Evolutionary conservation across 2,113 vertebrate genomes (phyloP), one percentile per base, ranked within the genome.

Genomic region (Corythoichthys haematopterus): DNA sequence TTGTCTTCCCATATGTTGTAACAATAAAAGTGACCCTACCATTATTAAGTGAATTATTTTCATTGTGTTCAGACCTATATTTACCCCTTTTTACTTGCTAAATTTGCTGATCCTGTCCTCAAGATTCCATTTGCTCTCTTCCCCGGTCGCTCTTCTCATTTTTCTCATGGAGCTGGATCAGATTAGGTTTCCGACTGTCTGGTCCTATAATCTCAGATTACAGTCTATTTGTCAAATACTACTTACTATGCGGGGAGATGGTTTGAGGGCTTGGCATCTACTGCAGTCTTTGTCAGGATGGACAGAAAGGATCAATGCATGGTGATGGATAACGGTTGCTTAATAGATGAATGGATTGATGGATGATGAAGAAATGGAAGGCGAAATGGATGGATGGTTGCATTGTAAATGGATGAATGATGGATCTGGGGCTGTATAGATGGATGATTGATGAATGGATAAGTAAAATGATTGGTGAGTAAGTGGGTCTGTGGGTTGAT

Each of bases 181-280:
- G 78, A 87, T 83, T 83, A 85, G 69, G 48, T 64, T 76, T 68
- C 66, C 74, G 66, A 53, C 75, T 65, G 71, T 72, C 76, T 75
- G 71, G 68, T 53, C 69, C 69, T 65, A 80, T 88, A 80, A 88
- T 84, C 83, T 84, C 77, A 79, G 80, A 85, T 85, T 84, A 82
- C 80, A 76, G 64, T 68, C 57, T 56, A 64, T 80, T 73, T 71
- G 70, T 67, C 53, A 70, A 38, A 76, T 68, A 55, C n/a, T n/a
- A n/a, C 62, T 53, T 82, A 72, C 66, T 78, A 58, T 65, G 46
- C 35, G 3, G 61, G 66, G 61, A 66, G 64, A 47, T 16, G 40
- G 66, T 61, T 56, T 74, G 45, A 51, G 45, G 16, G 1, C 47
- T 59, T 79, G 81, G 65, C 52, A 69, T 48, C 66, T 4, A 5